Evolutionary conservation across 2,113 vertebrate genomes (phyloP).

Genomic region (Thamnophis sirtalis): DNA sequence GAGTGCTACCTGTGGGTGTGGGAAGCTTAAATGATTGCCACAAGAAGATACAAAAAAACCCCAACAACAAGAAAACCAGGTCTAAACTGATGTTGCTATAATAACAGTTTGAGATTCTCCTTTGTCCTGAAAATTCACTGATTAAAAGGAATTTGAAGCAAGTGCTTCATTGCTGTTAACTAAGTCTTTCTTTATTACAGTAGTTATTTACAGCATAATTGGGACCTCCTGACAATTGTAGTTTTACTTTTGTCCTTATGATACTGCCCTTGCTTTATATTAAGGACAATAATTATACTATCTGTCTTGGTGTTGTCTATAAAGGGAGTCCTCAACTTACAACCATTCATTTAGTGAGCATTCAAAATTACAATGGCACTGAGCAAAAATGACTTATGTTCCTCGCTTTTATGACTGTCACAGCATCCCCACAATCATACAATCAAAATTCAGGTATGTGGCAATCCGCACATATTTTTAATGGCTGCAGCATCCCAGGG

Average conservation of each 20-base stretch:
- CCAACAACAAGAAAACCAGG: no score
- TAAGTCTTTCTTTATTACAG: not conserved
- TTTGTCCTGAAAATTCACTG: not conserved
- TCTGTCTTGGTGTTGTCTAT: not conserved
- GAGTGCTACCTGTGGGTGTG: not conserved
- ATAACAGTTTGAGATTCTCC: not conserved
- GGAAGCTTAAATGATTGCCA: not conserved
- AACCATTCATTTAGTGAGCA: not conserved
- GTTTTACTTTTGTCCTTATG: not conserved
- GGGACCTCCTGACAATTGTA: not conserved
- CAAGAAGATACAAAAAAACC: not conserved
- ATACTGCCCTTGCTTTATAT: not conserved
- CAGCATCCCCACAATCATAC: not conserved
- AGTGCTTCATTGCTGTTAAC: not conserved
- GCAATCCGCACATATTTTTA: not conserved
- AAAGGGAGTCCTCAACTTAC: not conserved
- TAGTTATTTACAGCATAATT: not conserved
- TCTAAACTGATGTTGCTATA: not conserved
- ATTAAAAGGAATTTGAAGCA: not conserved
- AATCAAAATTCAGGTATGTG: not conserved
- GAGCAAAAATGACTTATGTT: not conserved
- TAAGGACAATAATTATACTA: not conserved
- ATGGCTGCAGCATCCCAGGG: not conserved
- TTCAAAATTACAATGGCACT: not conserved
- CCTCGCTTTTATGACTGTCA: not conserved